Conservation (phyloP, 2,113 vertebrate species). For the Galemys pyrenaicus region DNA sequence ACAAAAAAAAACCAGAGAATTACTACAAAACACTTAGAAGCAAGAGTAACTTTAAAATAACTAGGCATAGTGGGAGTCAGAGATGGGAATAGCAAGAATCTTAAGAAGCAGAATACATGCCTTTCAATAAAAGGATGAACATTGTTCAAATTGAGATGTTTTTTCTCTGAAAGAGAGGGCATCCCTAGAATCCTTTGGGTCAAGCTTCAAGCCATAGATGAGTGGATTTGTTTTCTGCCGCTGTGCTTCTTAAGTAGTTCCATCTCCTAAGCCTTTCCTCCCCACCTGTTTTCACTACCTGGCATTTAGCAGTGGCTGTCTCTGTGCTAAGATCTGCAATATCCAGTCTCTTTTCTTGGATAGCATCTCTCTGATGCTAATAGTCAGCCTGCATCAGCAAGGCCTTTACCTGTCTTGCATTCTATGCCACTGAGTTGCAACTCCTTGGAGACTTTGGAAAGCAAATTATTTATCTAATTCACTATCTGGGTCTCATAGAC, state of each 20-base stretch:
- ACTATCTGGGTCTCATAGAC: background rate
- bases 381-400: background rate
- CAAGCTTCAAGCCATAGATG: background rate
- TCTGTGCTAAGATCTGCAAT: accelerated
- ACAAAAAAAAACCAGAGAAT: background rate
- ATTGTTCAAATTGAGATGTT: background rate
- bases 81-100: background rate
- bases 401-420: background rate
- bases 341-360: accelerated
- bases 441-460: background rate
- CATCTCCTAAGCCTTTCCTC: background rate
- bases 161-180: background rate
- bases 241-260: background rate
- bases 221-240: background rate
- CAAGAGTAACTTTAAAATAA: background rate
- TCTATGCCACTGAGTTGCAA: background rate
- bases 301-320: background rate
- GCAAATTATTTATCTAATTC: background rate
- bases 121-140: background rate
- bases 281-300: accelerated
- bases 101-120: background rate
- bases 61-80: background rate
- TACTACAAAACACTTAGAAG: too few relatives aligned
- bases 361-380: background rate
- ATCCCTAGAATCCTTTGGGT: background rate